Evolutionary conservation across 2,888 invertebrate species (phyloP), one percentile per base, ranked within the genome.

Genomic region (Xanthorhoe spadicearia): DNA sequence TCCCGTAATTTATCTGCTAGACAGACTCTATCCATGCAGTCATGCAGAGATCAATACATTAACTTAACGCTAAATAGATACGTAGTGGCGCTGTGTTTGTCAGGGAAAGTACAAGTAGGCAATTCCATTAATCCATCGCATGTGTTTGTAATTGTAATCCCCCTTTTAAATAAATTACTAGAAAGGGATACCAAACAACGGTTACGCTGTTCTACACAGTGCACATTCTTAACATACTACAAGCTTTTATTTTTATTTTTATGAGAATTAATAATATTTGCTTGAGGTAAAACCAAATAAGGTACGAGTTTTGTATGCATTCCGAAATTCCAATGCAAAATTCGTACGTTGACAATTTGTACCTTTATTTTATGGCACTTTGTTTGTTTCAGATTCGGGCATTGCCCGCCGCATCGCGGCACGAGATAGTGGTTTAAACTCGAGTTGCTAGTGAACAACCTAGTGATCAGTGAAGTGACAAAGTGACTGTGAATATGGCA

Each of bases 331-430:
- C 48, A 48, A 48, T 48, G 17, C 48, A 48, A 17, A 18, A n/a
- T 28, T 9, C 23, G 23, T 23, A 2, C 15, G 8, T 32, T 28
- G 17, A 18, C 48, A 32, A 28, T 13, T 56, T 56, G 46, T 48
- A 48, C 15, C 10, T 49, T 49, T 58, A 32, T 50, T 50, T 50
- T 7, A 50, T 51, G 23, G 13, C 9, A 57, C 71, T 77, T 66
- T 69, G 70, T 76, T 89, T 89, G 85, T 92, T 92, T 61, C 92
- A 92, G 92, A 86, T 86, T 81, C 88, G 89, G 89, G 88, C 90
- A 73, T 75, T 77, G 87, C 87, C 88, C 92, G 92, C 91, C 92
- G 92, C 90, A 78, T 74, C 77, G 90, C 92, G 92, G 92, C 88
- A 70, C 73, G 76, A 82, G 74, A 80, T 79, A 82, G 79, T 74